Percentiles rank a stretch among this genome's conserved stretches.
Conservation (phyloP, 2,113 vertebrate species). For the Amazona guildingii region DNA sequence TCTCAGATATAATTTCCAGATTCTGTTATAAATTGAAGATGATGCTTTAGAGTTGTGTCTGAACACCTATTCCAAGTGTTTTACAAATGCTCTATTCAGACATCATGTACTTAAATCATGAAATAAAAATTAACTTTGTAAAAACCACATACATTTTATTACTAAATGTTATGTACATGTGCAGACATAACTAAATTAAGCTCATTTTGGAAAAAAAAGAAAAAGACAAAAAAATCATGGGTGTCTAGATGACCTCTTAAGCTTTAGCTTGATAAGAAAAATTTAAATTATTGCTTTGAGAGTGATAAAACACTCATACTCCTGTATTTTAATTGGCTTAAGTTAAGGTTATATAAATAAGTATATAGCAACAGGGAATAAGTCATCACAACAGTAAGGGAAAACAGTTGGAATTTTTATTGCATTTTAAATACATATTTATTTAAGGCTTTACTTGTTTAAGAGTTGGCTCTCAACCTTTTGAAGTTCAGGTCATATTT, state of each 20-base stretch:
- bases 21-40: background rate
- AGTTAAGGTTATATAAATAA: background rate
- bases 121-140: background rate
- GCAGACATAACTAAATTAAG: background rate
- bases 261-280: background rate
- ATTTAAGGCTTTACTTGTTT: background rate
- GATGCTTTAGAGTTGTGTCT: background rate
- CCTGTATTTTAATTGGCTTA: background rate
- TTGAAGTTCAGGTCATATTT: constrained; percentile 23
- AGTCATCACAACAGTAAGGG: background rate
- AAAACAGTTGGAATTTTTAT: background rate
- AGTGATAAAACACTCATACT: background rate
- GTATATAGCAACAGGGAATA: background rate
- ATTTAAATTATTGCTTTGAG: background rate
- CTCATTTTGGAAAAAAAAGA: background rate
- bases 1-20: background rate
- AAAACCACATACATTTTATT: background rate
- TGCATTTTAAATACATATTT: constrained; percentile 31
- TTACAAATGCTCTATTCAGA: background rate
- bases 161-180: background rate
- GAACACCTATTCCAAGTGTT: background rate
- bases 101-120: background rate
- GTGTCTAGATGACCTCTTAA: background rate
- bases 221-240: background rate
- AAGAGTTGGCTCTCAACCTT: background rate